Conservation (phyloP, 1,140 invertebrate genomes). For the Hyphantria cunea region DNA sequence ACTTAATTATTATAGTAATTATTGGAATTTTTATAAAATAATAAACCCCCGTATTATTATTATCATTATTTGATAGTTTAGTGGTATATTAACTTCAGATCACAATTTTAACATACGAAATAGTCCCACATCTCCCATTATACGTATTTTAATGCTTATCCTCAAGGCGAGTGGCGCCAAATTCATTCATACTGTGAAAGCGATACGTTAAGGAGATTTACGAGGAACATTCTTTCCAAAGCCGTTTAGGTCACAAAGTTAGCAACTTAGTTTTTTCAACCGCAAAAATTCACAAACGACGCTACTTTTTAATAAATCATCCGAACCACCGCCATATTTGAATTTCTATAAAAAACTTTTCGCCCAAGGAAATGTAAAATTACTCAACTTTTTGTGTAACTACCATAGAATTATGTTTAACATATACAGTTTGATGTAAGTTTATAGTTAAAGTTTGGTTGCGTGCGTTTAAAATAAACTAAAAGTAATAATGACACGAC, state of each 20-base stretch:
- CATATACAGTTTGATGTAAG: conserved; percentile 5
- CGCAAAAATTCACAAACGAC: conserved; percentile 18
- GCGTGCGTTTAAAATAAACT: background rate
- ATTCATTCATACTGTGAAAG: conserved; percentile 20
- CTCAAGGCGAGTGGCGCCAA: background rate
- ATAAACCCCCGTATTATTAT: too few species aligned
- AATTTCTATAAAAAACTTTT: conserved; percentile 26
- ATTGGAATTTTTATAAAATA: too few species aligned
- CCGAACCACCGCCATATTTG: conserved; percentile 14
- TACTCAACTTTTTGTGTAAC: conserved; percentile 11
- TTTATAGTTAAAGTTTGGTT: conserved; percentile 1
- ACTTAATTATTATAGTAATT: too few species aligned
- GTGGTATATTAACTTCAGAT: too few species aligned
- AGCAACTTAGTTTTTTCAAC: conserved; percentile 10
- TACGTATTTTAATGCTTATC: too few species aligned
- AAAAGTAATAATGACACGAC: background rate
- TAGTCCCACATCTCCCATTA: too few species aligned
- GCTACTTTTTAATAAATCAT: conserved; percentile 24
- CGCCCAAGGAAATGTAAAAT: conserved; percentile 17
- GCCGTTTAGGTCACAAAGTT: conserved; percentile 20
- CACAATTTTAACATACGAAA: too few species aligned
- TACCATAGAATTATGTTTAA: conserved; percentile 1
- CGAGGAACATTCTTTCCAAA: conserved; percentile 12
- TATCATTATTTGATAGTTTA: too few species aligned
- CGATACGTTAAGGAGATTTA: conserved; percentile 15